Conservation (phyloP, 2,113 vertebrate species). For the Heterotilapia buettikoferi region DNA sequence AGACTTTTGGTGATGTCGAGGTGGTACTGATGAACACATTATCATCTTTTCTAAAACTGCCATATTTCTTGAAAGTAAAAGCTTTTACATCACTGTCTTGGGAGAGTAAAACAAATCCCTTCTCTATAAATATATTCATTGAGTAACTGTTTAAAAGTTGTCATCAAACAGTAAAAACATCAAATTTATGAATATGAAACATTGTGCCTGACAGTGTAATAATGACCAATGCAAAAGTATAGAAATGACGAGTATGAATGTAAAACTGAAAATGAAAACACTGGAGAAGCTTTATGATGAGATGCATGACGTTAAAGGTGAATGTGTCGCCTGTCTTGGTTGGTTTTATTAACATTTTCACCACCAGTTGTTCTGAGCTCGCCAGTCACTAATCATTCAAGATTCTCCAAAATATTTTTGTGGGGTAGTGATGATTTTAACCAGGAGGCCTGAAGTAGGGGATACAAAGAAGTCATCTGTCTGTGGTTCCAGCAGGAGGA, state of each 20-base stretch:
- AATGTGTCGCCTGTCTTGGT: background rate
- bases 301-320: background rate
- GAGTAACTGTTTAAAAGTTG: background rate
- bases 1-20: no score
- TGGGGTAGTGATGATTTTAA: background rate
- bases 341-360: background rate
- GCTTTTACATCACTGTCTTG: background rate
- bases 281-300: background rate
- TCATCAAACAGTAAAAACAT: background rate
- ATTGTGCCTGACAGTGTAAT: background rate
- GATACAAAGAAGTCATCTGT: background rate
- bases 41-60: no score
- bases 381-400: background rate
- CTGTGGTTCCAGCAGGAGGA: background rate
- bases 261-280: background rate
- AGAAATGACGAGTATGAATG: background rate
- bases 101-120: background rate
- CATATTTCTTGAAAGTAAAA: no score
- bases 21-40: no score
- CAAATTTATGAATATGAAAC: accelerated
- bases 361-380: background rate
- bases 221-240: background rate
- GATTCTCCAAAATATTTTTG: background rate
- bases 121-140: background rate
- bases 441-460: background rate